phyloP scores from a whole-genome alignment of 92 coral and sea anemone species.

The Ricordea florida region DNA sequence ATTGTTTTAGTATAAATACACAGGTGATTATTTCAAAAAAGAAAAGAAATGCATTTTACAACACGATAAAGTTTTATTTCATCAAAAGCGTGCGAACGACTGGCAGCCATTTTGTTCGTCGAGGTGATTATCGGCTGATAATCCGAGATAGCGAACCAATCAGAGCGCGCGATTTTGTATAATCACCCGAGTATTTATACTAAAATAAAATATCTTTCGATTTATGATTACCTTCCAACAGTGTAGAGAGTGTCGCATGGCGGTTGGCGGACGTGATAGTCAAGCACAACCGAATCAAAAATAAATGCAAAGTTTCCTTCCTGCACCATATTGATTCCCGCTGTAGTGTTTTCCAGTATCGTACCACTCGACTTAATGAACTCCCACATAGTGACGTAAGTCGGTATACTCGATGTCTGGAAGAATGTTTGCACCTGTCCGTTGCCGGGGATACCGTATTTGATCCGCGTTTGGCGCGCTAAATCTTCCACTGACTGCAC shows the following conservation, averaged over 20 bases:
- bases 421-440: slow-evolving; percentile 66
- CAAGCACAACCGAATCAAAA: slow-evolving; percentile 62
- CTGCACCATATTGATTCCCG: slow-evolving; percentile 50
- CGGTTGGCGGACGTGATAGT: slow-evolving; percentile 46
- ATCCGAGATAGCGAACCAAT: too few relatives aligned
- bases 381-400: slow-evolving; percentile 79
- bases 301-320: slow-evolving; percentile 59
- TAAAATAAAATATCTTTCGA: too few relatives aligned
- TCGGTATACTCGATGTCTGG: slow-evolving; percentile 67
- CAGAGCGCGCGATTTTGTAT: too few relatives aligned
- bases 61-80: too few relatives aligned
- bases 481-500: slow-evolving; percentile 68
- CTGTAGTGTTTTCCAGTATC: slow-evolving; percentile 29
- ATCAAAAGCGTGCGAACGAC: too few relatives aligned
- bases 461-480: slow-evolving; percentile 64
- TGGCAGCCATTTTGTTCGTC: too few relatives aligned
- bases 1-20: too few relatives aligned
- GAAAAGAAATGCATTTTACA: too few relatives aligned
- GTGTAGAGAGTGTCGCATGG: slow-evolving; percentile 73
- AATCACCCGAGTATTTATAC: too few relatives aligned
- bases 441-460: slow-evolving; percentile 54
- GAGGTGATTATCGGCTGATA: too few relatives aligned
- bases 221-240: slow-evolving; percentile 69
- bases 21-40: too few relatives aligned
- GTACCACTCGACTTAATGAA: slow-evolving; percentile 68